Conservation (phyloP, 1,140 invertebrate species). For the Lanistes nyassanus region DNA sequence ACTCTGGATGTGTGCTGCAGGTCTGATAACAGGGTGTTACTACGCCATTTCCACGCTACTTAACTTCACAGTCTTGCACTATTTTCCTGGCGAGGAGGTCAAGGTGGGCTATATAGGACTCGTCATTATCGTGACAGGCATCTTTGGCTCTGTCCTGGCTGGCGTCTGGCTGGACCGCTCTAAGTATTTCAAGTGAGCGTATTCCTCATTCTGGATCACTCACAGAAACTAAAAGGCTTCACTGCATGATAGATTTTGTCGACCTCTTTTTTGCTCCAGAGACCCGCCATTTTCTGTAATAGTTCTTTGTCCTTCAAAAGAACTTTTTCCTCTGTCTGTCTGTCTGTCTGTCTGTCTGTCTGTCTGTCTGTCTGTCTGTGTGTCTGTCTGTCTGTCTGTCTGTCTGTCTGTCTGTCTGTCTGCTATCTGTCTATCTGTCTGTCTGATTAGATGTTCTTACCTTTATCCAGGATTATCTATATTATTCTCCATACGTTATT, state of each 20-base stretch:
- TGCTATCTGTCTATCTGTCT: too few relatives aligned
- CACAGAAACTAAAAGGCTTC: not conserved
- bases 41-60: slow-evolving; percentile 93
- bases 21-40: slow-evolving; percentile 91
- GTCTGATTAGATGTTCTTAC: too few relatives aligned
- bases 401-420: too few relatives aligned
- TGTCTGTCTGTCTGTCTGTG: too few relatives aligned
- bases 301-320: too few relatives aligned
- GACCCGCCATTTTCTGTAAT: not conserved
- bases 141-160: slow-evolving; percentile 87
- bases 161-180: slow-evolving; percentile 83
- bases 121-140: slow-evolving; percentile 87
- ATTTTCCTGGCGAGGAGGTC: slow-evolving; percentile 73
- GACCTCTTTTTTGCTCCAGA: not conserved
- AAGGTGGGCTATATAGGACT: slow-evolving; percentile 86
- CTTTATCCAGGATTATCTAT: too few relatives aligned
- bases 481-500: too few relatives aligned
- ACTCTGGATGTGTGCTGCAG: slow-evolving; percentile 44
- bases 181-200: slow-evolving; percentile 67
- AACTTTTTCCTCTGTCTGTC: too few relatives aligned
- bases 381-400: too few relatives aligned
- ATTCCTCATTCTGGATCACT: not conserved
- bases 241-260: not conserved
- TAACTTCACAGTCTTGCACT: slow-evolving; percentile 82
- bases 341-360: too few relatives aligned